A percentile compares a stretch with the other conserved stretches of the same genome.
phyloP scores from a whole-genome alignment of 2,797 vertebrate species.

The Peromyscus nudipes region DNA sequence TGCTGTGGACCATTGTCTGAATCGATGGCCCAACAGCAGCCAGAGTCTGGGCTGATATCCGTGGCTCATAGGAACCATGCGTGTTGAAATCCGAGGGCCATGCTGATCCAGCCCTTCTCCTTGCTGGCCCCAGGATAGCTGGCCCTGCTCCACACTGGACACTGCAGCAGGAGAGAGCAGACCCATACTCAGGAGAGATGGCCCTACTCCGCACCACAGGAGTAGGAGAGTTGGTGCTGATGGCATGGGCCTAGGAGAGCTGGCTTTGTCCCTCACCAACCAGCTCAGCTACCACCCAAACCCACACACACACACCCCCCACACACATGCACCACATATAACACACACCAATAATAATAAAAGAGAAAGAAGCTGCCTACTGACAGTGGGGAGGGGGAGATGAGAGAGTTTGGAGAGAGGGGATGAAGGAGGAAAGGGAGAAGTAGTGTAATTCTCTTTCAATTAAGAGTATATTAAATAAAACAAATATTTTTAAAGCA shows the following conservation, averaged over 20 bases:
- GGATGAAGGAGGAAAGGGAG: neutral
- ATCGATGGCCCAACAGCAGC: too few species aligned
- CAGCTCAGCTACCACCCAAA: neutral
- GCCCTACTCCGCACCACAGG: neutral
- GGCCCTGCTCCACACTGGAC: neutral
- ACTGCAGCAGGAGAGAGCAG: neutral
- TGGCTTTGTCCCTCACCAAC: neutral
- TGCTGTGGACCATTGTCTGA: too few species aligned
- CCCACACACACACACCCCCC: neutral
- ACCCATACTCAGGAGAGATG: neutral
- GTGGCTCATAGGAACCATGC: neutral
- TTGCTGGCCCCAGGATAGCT: neutral
- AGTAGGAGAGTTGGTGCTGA: neutral
- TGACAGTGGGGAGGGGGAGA: neutral
- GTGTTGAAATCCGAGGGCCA: too few species aligned
- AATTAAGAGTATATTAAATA: neutral
- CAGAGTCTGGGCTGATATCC: neutral
- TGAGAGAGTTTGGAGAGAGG: neutral
- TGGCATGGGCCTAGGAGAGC: neutral
- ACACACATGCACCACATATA: neutral
- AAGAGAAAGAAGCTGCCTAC: neutral
- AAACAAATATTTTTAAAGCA: neutral
- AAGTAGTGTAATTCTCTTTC: neutral
- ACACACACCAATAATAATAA: neutral
- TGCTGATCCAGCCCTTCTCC: neutral